These are phyloP conservation scores for Oreochromis mossambicus DNA, from an alignment of 2,797 vertebrate species.

Conservation along the genomic window DNA sequence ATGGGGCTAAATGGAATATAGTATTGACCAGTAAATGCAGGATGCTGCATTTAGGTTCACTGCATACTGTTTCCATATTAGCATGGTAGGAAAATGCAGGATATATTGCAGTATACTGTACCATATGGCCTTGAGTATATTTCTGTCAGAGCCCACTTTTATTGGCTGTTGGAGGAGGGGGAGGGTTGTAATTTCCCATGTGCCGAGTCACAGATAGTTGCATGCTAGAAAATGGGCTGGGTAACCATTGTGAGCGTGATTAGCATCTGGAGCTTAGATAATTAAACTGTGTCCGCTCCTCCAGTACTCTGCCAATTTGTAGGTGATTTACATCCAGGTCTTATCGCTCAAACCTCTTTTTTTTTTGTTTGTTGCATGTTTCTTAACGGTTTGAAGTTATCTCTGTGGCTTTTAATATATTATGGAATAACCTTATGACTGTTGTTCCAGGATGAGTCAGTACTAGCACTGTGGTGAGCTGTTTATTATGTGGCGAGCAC, in stretches of 20 bases:
- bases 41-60: constrained; percentile 26
- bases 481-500: background rate
- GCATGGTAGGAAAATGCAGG: constrained; percentile 62
- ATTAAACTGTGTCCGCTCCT: constrained; percentile 59
- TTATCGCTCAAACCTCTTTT: background rate
- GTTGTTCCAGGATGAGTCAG: constrained; percentile 16
- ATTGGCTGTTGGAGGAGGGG: constrained; percentile 57
- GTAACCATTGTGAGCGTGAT: constrained; percentile 61
- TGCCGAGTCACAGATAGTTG: constrained; percentile 67
- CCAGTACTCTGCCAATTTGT: constrained; percentile 8
- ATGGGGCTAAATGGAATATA: constrained; percentile 47
- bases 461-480: background rate
- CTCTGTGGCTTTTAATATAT: background rate
- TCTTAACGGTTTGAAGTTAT: background rate
- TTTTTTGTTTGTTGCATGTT: background rate
- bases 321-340: constrained; percentile 21
- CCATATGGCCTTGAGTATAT: constrained; percentile 71
- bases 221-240: constrained; percentile 64
- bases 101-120: constrained; percentile 64
- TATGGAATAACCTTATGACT: background rate
- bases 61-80: constrained; percentile 46
- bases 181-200: constrained; percentile 69
- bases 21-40: constrained; percentile 18
- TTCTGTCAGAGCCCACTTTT: constrained; percentile 71
- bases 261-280: constrained; percentile 70